Evolutionary conservation across 2,113 vertebrate species (phyloP), one percentile per base, ranked within the genome.

Genomic region (Sciurus niger): DNA sequence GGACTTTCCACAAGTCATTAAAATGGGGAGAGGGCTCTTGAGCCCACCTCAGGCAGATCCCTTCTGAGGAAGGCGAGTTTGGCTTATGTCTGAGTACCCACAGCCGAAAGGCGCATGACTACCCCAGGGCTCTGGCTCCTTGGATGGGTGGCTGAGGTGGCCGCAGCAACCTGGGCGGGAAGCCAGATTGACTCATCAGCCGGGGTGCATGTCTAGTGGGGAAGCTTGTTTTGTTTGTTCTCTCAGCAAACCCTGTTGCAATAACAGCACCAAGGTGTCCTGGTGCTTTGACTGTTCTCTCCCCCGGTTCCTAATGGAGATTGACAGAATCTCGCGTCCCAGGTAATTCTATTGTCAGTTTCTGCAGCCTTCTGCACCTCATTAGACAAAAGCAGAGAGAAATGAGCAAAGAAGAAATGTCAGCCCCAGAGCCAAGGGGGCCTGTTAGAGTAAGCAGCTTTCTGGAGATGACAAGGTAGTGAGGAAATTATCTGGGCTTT

Each of bases 261-360:
- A 20, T 84, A 95, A 83, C 79, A 89, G 72, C 34, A 94, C 68
- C 86, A 55, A 94, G 87, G 82, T 84, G 83, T 95, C 88, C 84
- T 3, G 0, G 70, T 30, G 92, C 70, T 83, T 96, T 70, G 77
- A 78, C 90, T 93, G 46, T 34, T 95, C 90, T 84, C 93, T 97
- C 72, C 77, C 90, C 67, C 60, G 89, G 77, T 65, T 94, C 63
- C 88, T 98, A 96, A 98, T 94, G 93, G 90, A 98, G 96, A 98
- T 22, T 90, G 97, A 97, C 95, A 97, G 97, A 84, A 90, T 95
- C 93, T 93, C 65, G 93, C 77, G 0, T 84, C 74, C 83, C 65
- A 94, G 90, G 96, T 96, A 98, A 98, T 97, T 95, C 97, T 84
- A 95, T 90, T 96, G 96, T 96, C 96, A 93, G 96, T 83, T 96